Percentiles rank a stretch among this genome's conserved stretches.
phyloP scores from a whole-genome alignment of 2,113 vertebrate species.

The Silurus glanis region DNA sequence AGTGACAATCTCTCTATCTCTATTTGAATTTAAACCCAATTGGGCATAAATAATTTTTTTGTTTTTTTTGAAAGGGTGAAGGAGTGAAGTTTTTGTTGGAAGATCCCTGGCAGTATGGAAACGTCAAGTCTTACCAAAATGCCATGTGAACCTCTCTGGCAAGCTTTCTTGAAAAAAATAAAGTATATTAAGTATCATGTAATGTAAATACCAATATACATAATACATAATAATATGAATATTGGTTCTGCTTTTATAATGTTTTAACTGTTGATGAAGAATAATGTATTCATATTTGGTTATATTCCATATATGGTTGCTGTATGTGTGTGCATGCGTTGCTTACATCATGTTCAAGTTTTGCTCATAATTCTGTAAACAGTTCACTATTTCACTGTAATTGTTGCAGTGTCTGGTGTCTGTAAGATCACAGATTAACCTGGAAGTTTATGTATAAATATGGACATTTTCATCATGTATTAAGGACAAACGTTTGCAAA shows the following conservation, averaged over 20 bases:
- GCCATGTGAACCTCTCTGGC: not conserved
- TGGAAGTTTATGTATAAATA: not conserved
- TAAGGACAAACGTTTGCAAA: not conserved
- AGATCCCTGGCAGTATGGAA: not conserved
- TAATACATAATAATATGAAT: too few relatives aligned
- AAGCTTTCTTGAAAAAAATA: too few relatives aligned
- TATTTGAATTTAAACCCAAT: not conserved
- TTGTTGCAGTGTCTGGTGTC: constrained; percentile 31
- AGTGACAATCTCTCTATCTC: not conserved
- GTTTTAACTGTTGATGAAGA: too few relatives aligned
- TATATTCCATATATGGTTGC: not conserved
- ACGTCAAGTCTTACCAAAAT: not conserved
- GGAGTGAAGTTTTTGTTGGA: not conserved
- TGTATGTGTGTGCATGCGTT: constrained; percentile 1
- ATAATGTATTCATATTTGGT: too few relatives aligned
- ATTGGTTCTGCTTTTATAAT: too few relatives aligned
- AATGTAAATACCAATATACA: not conserved
- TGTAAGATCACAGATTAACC: not conserved
- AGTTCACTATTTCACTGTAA: constrained; percentile 28
- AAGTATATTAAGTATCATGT: not conserved
- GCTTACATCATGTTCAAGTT: constrained; percentile 9
- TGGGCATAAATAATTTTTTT: not conserved
- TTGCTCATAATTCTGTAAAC: constrained; percentile 19
- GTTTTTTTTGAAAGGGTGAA: not conserved
- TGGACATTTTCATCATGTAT: constrained; percentile 5